These are phyloP conservation scores for Ammodytes marinus DNA, from an alignment of 2,113 vertebrate genomes.

Conservation along the genomic window DNA sequence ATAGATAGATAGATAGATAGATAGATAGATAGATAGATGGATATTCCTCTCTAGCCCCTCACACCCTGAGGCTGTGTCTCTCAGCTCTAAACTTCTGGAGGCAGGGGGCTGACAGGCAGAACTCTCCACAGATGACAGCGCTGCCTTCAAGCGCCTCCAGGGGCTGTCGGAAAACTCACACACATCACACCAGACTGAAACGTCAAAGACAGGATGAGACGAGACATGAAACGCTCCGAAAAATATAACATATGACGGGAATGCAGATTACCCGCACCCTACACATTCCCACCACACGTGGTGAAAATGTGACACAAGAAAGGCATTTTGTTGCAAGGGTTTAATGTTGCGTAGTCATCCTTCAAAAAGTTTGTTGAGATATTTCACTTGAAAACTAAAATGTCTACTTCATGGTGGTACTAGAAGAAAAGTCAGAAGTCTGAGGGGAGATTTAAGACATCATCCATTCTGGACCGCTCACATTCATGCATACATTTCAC, in stretches of 20 bases:
- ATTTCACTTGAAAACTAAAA: not conserved
- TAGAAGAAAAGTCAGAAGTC: not conserved
- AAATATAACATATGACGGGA: too few species aligned
- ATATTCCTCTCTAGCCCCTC: not conserved
- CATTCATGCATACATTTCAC: too few species aligned
- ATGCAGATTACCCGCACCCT: not conserved
- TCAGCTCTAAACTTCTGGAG: conserved; percentile 43
- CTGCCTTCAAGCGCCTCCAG: conserved; percentile 52
- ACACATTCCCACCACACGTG: not conserved
- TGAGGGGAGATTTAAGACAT: too few species aligned
- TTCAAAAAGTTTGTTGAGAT: not conserved
- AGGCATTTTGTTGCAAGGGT: not conserved
- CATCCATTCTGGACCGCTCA: too few species aligned
- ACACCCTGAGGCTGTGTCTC: conserved; percentile 56
- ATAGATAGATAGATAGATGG: conserved; percentile 7
- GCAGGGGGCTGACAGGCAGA: conserved; percentile 63
- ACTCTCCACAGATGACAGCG: conserved; percentile 70
- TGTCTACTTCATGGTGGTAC: not conserved
- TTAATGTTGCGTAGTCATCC: not conserved
- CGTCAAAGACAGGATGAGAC: conserved; percentile 30
- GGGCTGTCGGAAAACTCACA: conserved; percentile 62
- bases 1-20: not conserved
- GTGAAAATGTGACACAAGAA: not conserved
- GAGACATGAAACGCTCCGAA: conserved; percentile 5
- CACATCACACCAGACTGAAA: conserved; percentile 50